Base-by-base conservation (phyloP, 2,797 vertebrate species). In the Neoniphon sammara region DNA sequence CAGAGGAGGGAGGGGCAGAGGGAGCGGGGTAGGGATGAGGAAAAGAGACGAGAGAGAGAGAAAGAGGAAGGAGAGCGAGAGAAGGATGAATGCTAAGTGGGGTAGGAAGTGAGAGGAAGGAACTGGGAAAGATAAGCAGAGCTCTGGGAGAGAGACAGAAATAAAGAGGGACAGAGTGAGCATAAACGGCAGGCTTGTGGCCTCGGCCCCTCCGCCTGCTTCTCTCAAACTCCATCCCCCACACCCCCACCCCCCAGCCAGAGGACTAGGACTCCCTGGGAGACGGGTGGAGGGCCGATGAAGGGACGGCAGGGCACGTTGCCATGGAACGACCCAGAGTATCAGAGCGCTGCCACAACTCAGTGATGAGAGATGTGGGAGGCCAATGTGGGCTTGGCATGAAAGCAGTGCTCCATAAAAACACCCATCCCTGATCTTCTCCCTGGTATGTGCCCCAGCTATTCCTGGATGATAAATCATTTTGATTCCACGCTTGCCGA, bases 401-500 rank as follows among this genome's bases (percentile, higher is more conserved):
- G 31, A 70, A 58, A 47, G 21, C 53, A 46, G 65, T 11, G 59
- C 66, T 82, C 73, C 21, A 59, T 87, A 81, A 85, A 47, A 66
- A 74, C 75, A 69, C 54, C 59, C 63, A 74, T 78, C 70, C 59
- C 80, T 46, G 71, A 87, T 87, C 83, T 61, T 85, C 83, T 73
- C 77, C 64, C 75, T 82, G 70, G 81, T 80, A 84, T 87, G 87
- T 77, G 73, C 80, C 83, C 81, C 77, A 72, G 85, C 77, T 88
- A 88, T 88, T 89, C 86, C 78, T 73, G 66, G 82, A 87, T 52
- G 61, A 90, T 92, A 92, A 92, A 93, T 93, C 87, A 91, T 85
- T 87, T 83, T 75, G 75, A 86, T 88, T 92, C 92, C 78, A 88
- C 23, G 76, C 88, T 84, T 74, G 85, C 75, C 23, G 58, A 77